These are phyloP conservation scores for Eristalis tenax DNA, from an alignment of 2,888 invertebrate genomes.

Conservation along the genomic window DNA sequence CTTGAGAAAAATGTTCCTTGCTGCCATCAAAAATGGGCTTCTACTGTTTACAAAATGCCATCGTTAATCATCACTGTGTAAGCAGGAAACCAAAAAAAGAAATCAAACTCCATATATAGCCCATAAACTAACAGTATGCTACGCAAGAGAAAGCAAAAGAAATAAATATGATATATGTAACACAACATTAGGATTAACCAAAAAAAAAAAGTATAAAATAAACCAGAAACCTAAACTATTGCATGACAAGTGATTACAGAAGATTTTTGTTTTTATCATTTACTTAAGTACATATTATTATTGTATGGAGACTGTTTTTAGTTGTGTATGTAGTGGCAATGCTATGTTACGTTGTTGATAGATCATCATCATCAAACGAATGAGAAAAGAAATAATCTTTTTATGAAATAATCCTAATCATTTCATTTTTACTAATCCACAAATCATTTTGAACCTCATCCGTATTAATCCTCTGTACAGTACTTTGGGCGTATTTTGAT, in stretches of 20 bases:
- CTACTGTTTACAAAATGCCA: neutral
- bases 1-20: too few species aligned
- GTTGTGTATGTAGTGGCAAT: conserved; percentile 36
- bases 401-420: conserved; percentile 2
- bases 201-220: conserved; percentile 12
- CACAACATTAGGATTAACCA: conserved; percentile 24
- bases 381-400: neutral
- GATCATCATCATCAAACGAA: conserved; percentile 56
- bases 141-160: neutral
- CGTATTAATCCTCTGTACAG: neutral
- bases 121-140: neutral
- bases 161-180: neutral
- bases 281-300: neutral
- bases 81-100: neutral
- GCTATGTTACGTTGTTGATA: conserved; percentile 36
- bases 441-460: conserved; percentile 11
- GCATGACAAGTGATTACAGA: conserved; percentile 49
- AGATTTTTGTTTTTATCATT: conserved; percentile 11
- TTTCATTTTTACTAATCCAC: conserved; percentile 9
- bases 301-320: conserved; percentile 9
- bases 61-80: neutral
- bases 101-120: neutral
- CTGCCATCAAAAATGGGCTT: neutral
- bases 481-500: conserved; percentile 20
- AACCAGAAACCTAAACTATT: conserved; percentile 27